Conservation (phyloP, 92 coral and sea anemone species). For the Zoanthus sociatus region DNA sequence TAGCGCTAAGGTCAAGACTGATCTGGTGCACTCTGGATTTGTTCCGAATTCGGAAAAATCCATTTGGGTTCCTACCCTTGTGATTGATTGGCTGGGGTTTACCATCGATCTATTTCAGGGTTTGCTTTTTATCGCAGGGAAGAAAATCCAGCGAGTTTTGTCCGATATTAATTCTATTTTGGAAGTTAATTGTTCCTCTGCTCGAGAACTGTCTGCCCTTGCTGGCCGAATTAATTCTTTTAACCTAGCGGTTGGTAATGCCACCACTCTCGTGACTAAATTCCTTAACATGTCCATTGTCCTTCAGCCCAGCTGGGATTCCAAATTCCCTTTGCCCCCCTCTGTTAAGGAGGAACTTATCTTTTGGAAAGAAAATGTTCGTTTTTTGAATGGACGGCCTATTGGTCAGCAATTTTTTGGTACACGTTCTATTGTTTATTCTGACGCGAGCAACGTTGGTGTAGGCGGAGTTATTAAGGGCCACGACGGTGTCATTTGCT, state of each 20-base stretch:
- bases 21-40: background rate
- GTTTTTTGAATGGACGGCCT: background rate
- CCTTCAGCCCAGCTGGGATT: background rate
- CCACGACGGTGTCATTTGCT: background rate
- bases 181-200: background rate
- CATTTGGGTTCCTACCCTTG: background rate
- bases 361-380: constrained; percentile 3
- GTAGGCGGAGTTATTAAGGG: background rate
- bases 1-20: background rate
- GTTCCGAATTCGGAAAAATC: background rate
- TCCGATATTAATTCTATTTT: background rate
- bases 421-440: background rate
- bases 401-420: background rate
- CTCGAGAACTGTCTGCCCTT: background rate
- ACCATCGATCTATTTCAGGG: background rate
- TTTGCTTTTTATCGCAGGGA: background rate
- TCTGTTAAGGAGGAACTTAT: background rate
- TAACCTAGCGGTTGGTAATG: background rate
- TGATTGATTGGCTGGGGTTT: no score
- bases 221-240: background rate
- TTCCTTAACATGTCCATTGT: background rate
- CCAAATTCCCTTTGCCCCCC: background rate
- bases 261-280: background rate
- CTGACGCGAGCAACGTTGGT: background rate
- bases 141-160: background rate